Conservation (phyloP, 2,113 vertebrate genomes). For the Todiramphus saurophagus region DNA sequence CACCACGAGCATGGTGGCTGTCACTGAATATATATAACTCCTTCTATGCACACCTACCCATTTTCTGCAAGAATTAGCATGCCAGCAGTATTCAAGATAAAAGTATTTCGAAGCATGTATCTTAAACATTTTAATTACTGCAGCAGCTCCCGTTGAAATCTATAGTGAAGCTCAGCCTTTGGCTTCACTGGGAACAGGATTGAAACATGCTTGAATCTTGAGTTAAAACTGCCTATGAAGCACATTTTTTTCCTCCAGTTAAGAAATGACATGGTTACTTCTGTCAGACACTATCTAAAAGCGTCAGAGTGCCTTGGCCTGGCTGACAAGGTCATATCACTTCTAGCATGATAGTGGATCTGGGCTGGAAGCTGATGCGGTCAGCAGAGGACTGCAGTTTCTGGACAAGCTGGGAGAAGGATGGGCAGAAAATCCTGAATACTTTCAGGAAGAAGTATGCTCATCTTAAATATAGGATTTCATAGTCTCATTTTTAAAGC, state of each 20-base stretch:
- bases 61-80: not conserved
- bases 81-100: not conserved
- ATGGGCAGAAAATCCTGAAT: not conserved
- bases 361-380: not conserved
- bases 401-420: not conserved
- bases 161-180: not conserved
- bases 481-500: not conserved
- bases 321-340: not conserved
- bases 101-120: not conserved
- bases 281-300: not conserved
- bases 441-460: not conserved
- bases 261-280: not conserved
- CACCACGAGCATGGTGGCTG: accelerated
- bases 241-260: not conserved
- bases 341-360: not conserved
- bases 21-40: not conserved
- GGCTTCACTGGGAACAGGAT: not conserved
- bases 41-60: not conserved
- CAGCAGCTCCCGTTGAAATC: not conserved
- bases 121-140: not conserved
- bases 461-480: not conserved
- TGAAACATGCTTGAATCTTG: not conserved
- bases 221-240: not conserved
- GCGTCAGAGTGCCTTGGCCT: not conserved
- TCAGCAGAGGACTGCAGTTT: not conserved